A percentile compares a stretch with the other conserved stretches of the same genome.
Evolutionary conservation across 2,888 invertebrate species (phyloP).

Genomic region (Formica aserva): DNA sequence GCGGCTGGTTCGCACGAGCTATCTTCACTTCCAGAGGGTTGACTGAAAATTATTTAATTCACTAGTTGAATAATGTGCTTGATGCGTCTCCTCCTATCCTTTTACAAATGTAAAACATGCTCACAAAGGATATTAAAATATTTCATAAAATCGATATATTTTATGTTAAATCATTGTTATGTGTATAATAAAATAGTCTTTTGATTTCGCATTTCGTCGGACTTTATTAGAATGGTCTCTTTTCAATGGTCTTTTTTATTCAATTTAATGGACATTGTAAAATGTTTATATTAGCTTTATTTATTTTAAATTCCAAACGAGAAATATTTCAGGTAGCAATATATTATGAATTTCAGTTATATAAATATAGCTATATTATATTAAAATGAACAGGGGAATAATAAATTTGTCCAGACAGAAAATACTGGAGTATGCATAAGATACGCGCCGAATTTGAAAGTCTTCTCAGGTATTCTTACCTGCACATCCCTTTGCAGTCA

Average conservation of each 20-base stretch:
- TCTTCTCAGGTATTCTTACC: background rate
- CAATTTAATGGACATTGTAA: background rate
- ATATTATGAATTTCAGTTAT: background rate
- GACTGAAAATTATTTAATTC: slow-evolving; percentile 88
- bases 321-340: background rate
- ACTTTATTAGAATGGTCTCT: background rate
- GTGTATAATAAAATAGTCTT: no score
- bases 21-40: slow-evolving; percentile 95
- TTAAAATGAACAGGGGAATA: background rate
- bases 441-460: slow-evolving; percentile 10
- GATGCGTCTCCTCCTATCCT: background rate
- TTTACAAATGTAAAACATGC: background rate
- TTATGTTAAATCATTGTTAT: background rate
- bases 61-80: background rate
- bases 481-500: background rate
- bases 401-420: background rate
- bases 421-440: background rate
- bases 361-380: background rate
- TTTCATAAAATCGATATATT: background rate
- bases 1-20: slow-evolving; percentile 92
- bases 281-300: background rate
- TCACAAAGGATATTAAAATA: background rate
- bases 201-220: background rate
- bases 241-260: background rate
- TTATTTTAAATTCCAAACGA: background rate